Conservation (phyloP, 2,113 vertebrate genomes). For the Caranx melampygus region DNA sequence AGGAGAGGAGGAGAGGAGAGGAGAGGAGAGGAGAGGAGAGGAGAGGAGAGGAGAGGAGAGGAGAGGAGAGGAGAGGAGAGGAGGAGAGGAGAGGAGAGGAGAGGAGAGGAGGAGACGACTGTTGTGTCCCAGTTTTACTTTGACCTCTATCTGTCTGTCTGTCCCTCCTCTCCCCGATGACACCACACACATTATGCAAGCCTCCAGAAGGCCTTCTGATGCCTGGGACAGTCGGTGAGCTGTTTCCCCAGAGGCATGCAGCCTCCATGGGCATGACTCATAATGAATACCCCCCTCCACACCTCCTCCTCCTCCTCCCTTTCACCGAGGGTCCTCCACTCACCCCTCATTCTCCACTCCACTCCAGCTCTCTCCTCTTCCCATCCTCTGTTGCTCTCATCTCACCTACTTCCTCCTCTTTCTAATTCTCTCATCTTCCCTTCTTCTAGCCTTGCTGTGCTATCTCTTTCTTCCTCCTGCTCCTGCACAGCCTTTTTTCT, state of each 20-base stretch:
- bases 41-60: neutral
- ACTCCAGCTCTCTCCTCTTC: constrained; percentile 5
- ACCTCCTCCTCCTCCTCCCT: constrained; percentile 24
- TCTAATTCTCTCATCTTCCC: constrained; percentile 36
- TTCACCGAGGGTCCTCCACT: constrained; percentile 40
- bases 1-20: neutral
- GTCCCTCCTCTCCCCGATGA: constrained; percentile 36
- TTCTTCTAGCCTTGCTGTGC: neutral
- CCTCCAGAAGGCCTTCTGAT: constrained; percentile 59
- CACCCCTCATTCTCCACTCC: constrained; percentile 4
- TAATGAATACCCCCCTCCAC: constrained; percentile 9
- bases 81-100: neutral
- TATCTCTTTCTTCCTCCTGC: constrained; percentile 14
- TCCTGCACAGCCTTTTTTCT: neutral
- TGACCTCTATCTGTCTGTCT: constrained; percentile 62
- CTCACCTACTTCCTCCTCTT: constrained; percentile 22
- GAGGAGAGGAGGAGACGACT: neutral
- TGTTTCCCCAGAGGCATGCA: constrained; percentile 49
- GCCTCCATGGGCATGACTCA: constrained; percentile 67
- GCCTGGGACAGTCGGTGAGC: constrained; percentile 67
- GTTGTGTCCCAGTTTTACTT: constrained; percentile 52
- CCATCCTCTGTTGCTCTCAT: constrained; percentile 23
- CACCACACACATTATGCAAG: constrained; percentile 40
- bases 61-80: neutral
- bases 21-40: neutral